A percentile compares a stretch with the other conserved stretches of the same genome.
Evolutionary conservation across 2,113 vertebrate species (phyloP).

Genomic region (Microtus pennsylvanicus): DNA sequence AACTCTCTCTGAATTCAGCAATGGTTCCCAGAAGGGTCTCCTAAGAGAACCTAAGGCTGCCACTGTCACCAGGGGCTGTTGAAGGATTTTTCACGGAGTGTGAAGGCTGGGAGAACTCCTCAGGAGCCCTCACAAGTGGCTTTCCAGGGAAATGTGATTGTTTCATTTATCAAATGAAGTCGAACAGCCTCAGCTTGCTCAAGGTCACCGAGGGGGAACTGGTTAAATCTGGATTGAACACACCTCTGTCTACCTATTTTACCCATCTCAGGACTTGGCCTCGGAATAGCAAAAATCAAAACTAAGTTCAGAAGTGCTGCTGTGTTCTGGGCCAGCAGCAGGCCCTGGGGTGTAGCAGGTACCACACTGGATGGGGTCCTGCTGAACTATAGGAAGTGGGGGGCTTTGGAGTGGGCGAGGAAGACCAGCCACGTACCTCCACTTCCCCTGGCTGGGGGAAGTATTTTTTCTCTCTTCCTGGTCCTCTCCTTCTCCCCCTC

Average conservation of each 20-base stretch:
- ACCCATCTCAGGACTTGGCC: background rate
- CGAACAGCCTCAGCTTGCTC: background rate
- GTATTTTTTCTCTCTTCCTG: background rate
- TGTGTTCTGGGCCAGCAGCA: background rate
- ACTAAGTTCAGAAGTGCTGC: background rate
- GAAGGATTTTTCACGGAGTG: background rate
- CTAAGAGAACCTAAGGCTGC: background rate
- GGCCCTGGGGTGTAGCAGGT: background rate
- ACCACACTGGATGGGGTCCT: background rate
- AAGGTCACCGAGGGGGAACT: slow-evolving; percentile 22
- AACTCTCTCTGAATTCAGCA: background rate
- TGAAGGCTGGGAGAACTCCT: slow-evolving; percentile 22
- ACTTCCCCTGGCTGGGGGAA: background rate
- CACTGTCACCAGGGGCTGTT: background rate
- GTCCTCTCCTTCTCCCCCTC: background rate
- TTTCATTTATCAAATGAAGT: background rate
- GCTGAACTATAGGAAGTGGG: background rate
- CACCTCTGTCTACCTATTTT: background rate
- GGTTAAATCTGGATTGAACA: slow-evolving; percentile 9
- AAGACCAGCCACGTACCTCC: background rate
- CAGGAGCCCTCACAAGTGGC: background rate
- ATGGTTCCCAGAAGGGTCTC: background rate
- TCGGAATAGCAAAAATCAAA: background rate
- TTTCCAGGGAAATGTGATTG: background rate
- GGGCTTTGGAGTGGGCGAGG: background rate